phyloP scores from a whole-genome alignment of 2,797 vertebrate genomes.

The Hoplostethus atlanticus region DNA sequence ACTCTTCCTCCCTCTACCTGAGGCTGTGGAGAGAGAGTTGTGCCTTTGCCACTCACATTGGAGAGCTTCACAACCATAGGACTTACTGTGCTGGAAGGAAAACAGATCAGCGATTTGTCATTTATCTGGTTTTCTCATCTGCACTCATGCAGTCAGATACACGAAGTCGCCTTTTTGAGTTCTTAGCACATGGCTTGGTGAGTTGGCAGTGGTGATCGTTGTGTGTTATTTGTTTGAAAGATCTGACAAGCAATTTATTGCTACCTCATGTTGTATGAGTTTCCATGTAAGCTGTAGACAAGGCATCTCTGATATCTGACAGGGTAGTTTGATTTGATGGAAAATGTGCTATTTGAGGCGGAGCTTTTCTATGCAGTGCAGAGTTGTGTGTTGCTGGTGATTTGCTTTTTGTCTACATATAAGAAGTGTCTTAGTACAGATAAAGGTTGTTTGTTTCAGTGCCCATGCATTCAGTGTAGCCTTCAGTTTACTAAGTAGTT shows the following conservation, averaged over 20 bases:
- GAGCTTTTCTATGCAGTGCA: neutral
- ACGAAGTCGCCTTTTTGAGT: conserved; percentile 84
- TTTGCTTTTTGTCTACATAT: neutral
- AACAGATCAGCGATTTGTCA: conserved; percentile 41
- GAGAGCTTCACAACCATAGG: conserved; percentile 1
- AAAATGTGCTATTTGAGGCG: neutral
- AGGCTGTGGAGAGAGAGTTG: conserved; percentile 38
- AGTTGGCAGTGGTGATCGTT: conserved; percentile 59
- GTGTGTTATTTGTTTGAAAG: conserved; percentile 13
- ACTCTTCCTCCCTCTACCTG: conserved; percentile 33
- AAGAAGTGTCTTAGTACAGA: too few relatives aligned
- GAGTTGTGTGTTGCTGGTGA: neutral
- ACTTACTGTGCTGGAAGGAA: conserved; percentile 40
- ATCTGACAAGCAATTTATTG: conserved; percentile 8
- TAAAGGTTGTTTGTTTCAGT: neutral
- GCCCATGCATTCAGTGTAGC: neutral
- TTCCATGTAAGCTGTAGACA: neutral
- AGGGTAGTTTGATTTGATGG: conserved; percentile 1
- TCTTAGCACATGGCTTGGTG: conserved; percentile 84
- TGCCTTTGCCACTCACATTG: conserved; percentile 44
- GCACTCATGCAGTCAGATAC: conserved; percentile 79
- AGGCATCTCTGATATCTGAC: neutral
- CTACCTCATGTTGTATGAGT: neutral
- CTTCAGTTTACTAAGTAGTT: neutral
- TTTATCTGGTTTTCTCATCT: conserved; percentile 31